Evolutionary conservation across 2,888 invertebrate genomes (phyloP).

Genomic region (Pseudoips prasinana): DNA sequence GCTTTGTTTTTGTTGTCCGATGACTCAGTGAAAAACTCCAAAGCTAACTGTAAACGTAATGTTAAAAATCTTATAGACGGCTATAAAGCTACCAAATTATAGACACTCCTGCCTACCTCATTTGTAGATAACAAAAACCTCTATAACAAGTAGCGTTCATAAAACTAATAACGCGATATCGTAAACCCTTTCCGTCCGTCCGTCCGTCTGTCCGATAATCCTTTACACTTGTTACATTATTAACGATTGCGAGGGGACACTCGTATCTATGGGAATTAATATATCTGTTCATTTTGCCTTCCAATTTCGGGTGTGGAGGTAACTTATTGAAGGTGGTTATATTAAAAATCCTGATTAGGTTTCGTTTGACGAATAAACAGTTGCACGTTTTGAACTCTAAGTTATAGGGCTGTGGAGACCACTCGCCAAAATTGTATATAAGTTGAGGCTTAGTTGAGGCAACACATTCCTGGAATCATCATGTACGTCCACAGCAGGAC

Average conservation of each 20-base stretch:
- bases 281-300: slow-evolving; percentile 16
- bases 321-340: neutral
- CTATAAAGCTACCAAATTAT: too few species aligned
- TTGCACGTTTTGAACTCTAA: too few species aligned
- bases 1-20: too few species aligned
- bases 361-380: too few species aligned
- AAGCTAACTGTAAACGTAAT: too few species aligned
- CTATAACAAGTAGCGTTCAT: slow-evolving; percentile 8
- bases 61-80: too few species aligned
- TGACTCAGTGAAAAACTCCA: too few species aligned
- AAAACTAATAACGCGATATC: slow-evolving; percentile 26
- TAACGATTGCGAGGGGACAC: slow-evolving; percentile 26
- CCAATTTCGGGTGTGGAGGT: neutral
- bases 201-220: slow-evolving; percentile 34
- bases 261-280: slow-evolving; percentile 27
- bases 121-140: slow-evolving; percentile 4
- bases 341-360: neutral
- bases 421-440: too few species aligned
- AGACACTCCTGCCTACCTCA: neutral
- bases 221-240: slow-evolving; percentile 37
- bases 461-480: too few species aligned
- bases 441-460: too few species aligned
- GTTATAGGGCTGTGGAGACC: too few species aligned
- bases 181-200: slow-evolving; percentile 23
- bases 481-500: too few species aligned